These are phyloP conservation scores for Xylocopa sonorina DNA, from an alignment of 1,140 invertebrate species.

Conservation along the genomic window DNA sequence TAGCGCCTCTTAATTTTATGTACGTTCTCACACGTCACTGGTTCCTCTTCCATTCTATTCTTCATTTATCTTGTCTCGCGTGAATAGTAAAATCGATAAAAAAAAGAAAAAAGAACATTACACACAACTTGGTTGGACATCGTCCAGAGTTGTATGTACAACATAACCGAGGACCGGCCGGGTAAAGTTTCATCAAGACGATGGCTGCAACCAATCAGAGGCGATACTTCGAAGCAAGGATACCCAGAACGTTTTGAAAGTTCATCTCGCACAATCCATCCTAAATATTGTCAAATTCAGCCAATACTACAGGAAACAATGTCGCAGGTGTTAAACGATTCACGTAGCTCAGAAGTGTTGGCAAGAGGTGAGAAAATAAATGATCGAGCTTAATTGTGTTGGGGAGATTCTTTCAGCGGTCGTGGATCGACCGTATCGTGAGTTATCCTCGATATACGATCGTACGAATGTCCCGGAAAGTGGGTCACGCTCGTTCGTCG, in stretches of 20 bases:
- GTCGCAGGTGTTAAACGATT: too few relatives aligned
- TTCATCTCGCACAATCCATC: not conserved
- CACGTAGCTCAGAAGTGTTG: not conserved
- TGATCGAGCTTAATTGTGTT: not conserved
- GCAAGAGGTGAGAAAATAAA: too few relatives aligned
- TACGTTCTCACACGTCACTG: too few relatives aligned
- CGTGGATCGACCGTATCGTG: constrained; percentile 11
- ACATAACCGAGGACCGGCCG: not conserved
- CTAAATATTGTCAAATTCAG: not conserved
- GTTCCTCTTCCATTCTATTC: too few relatives aligned
- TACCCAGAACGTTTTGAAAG: not conserved
- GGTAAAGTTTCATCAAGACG: not conserved
- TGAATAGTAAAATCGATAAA: too few relatives aligned
- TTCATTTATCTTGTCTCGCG: too few relatives aligned
- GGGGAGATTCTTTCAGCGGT: not conserved
- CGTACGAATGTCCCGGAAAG: constrained; percentile 25
- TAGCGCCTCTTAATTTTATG: too few relatives aligned
- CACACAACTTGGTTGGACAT: too few relatives aligned
- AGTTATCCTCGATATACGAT: constrained; percentile 15
- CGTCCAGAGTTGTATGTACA: too few relatives aligned
- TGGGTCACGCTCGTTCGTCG: constrained; percentile 40
- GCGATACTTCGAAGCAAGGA: not conserved
- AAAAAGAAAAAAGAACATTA: too few relatives aligned
- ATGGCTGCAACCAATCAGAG: not conserved
- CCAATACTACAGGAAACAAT: not conserved